Conservation (phyloP, 2,888 invertebrate genomes). For the Netelia inedita region DNA sequence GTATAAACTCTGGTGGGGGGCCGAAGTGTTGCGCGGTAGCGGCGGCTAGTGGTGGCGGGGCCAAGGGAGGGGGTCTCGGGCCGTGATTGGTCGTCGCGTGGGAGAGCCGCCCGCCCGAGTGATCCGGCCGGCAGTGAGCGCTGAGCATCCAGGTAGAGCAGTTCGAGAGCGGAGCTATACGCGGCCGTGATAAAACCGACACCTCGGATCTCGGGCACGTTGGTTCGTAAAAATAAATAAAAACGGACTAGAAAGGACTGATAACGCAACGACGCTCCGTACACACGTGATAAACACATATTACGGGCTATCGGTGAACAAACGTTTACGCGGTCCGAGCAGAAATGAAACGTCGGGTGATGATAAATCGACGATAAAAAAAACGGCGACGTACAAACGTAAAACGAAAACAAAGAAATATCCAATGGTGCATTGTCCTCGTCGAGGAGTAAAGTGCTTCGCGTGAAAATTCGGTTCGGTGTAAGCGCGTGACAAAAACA, state of each 20-base stretch:
- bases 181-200: constrained; percentile 50
- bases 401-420: constrained; percentile 19
- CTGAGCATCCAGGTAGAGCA: constrained; percentile 82
- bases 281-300: neutral
- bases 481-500: neutral
- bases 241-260: constrained; percentile 1
- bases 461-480: neutral
- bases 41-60: constrained; percentile 72
- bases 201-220: constrained; percentile 51
- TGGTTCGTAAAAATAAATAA: constrained; percentile 42
- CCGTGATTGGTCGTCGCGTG: constrained; percentile 84
- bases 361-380: constrained; percentile 21
- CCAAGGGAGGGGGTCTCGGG: constrained; percentile 83
- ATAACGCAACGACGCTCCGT: constrained; percentile 1
- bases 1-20: constrained; percentile 54
- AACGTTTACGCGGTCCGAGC: neutral
- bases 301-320: neutral
- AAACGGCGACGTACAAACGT: neutral
- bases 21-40: constrained; percentile 72
- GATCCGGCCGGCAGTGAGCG: constrained; percentile 81
- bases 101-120: constrained; percentile 84
- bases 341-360: constrained; percentile 23
- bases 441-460: constrained; percentile 26
- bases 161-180: constrained; percentile 70
- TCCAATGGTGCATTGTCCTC: constrained; percentile 55